Conservation (phyloP, 2,888 invertebrate genomes). For the Hololepta plana region DNA sequence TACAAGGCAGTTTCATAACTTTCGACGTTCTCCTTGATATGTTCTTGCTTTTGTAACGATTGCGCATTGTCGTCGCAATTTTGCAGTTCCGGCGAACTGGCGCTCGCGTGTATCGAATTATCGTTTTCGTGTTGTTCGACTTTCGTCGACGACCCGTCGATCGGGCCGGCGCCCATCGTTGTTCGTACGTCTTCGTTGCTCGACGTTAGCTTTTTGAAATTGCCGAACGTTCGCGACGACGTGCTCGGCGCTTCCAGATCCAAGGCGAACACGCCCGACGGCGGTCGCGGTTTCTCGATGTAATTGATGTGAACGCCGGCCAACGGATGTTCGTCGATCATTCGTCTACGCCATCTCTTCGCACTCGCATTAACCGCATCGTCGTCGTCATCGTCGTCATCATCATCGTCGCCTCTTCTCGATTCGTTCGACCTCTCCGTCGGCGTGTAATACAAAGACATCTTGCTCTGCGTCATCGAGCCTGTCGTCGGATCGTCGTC, state of each 20-base stretch:
- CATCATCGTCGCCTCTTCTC: conserved; percentile 24
- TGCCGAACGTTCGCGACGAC: conserved; percentile 3
- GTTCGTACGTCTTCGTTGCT: conserved; percentile 4
- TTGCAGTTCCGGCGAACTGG: conserved; percentile 31
- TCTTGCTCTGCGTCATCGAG: conserved; percentile 44
- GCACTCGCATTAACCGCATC: conserved; percentile 29
- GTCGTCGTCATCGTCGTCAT: conserved; percentile 24
- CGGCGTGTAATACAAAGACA: conserved; percentile 69
- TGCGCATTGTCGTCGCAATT: conserved; percentile 28
- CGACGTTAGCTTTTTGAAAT: neutral
- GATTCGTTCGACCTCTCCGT: conserved; percentile 42
- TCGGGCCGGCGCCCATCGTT: too few species aligned
- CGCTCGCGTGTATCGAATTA: too few species aligned
- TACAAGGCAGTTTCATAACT: conserved; percentile 29
- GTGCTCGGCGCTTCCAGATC: conserved; percentile 5
- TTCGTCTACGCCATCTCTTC: conserved; percentile 29
- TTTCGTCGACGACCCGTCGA: too few species aligned
- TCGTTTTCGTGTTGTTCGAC: too few species aligned
- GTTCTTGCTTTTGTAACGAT: too few species aligned
- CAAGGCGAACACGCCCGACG: too few species aligned
- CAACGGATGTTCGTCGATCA: too few species aligned
- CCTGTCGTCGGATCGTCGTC: conserved; percentile 14
- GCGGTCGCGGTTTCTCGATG: conserved; percentile 28
- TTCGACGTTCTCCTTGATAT: conserved; percentile 32
- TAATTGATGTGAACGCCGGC: conserved; percentile 50